Conservation (phyloP, 1,140 invertebrate genomes). For the Drosophila tristis region DNA sequence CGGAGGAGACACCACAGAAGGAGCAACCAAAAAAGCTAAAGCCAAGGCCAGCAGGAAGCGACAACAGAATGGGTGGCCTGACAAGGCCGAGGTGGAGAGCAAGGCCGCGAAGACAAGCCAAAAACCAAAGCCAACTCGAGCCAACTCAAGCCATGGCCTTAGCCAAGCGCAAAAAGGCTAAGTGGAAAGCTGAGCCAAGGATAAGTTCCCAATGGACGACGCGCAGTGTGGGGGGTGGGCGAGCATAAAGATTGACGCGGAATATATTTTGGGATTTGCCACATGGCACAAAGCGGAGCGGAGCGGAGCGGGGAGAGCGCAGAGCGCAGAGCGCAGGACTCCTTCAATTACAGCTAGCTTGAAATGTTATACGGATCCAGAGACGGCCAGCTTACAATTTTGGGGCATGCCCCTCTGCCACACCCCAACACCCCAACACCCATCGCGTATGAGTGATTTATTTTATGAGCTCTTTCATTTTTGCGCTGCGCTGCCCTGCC, state of each 20-base stretch:
- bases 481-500: not conserved
- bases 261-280: constrained; percentile 71
- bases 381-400: not conserved
- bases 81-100: constrained; percentile 15
- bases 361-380: constrained; percentile 49
- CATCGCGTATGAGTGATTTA: constrained; percentile 69
- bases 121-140: constrained; percentile 58
- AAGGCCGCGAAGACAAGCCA: constrained; percentile 50
- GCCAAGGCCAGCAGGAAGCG: constrained; percentile 20
- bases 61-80: constrained; percentile 20
- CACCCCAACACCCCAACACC: not conserved
- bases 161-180: constrained; percentile 73
- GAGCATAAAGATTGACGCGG: constrained; percentile 54
- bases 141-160: constrained; percentile 54
- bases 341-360: constrained; percentile 76
- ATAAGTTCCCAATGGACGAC: constrained; percentile 23
- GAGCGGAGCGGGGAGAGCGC: too few species aligned
- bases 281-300: constrained; percentile 28
- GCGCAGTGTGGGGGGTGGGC: too few species aligned
- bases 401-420: not conserved
- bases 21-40: not conserved
- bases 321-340: constrained; percentile 9
- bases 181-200: constrained; percentile 71
- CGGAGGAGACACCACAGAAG: not conserved
- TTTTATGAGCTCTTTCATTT: constrained; percentile 46